These are phyloP conservation scores for Drosophila oshimai DNA, from an alignment of 1,140 invertebrate genomes.

Conservation along the genomic window DNA sequence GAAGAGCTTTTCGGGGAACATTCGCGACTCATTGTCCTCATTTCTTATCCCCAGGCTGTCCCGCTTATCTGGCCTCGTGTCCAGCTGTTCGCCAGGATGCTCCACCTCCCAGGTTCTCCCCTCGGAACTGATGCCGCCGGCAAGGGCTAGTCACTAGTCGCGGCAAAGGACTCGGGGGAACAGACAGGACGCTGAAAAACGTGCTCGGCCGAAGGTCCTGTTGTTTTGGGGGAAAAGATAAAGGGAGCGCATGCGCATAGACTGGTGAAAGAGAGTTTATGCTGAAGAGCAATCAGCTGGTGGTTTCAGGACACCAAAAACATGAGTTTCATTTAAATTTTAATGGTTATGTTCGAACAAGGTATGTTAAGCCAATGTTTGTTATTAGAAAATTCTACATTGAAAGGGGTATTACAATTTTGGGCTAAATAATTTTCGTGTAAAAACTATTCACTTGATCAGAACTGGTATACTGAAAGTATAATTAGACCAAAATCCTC, in stretches of 20 bases:
- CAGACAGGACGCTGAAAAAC: conserved; percentile 31
- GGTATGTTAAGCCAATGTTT: background rate
- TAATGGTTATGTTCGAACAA: background rate
- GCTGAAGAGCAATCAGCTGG: conserved; percentile 8
- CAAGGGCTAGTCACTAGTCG: conserved; percentile 53
- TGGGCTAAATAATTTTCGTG: too few relatives aligned
- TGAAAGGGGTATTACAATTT: too few relatives aligned
- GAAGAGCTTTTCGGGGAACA: conserved; percentile 34
- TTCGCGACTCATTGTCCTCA: conserved; percentile 23
- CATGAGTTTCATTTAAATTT: background rate
- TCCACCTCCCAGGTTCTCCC: background rate
- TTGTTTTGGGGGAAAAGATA: background rate
- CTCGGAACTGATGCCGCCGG: conserved; percentile 46
- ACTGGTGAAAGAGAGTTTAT: background rate
- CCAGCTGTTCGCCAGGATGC: conserved; percentile 17
- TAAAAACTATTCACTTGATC: too few relatives aligned
- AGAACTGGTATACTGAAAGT: too few relatives aligned
- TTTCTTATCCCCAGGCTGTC: background rate
- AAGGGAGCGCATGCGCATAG: conserved; percentile 30
- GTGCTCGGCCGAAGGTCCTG: conserved; percentile 39
- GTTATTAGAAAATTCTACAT: too few relatives aligned
- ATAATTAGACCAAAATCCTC: too few relatives aligned
- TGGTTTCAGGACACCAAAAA: background rate
- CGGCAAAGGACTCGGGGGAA: conserved; percentile 21
- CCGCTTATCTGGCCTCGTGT: conserved; percentile 44